A percentile compares a stretch with the other conserved stretches of the same genome.
Evolutionary conservation across 1,140 invertebrate genomes (phyloP).

Genomic region (Galleria mellonella): DNA sequence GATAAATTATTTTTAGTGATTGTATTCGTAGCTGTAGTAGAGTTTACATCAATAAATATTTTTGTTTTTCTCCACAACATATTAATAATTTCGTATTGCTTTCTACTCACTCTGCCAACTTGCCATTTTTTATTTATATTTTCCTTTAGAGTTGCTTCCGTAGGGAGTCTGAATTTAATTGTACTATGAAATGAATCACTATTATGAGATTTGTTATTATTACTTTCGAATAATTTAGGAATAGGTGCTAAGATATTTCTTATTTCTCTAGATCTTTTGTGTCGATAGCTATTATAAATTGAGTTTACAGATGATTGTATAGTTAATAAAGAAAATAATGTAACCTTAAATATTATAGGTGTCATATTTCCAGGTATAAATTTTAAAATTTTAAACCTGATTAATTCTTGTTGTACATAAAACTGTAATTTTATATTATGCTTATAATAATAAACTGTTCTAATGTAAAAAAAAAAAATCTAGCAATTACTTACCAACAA

Average conservation of each 20-base stretch:
- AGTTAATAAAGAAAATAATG: too few relatives aligned
- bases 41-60: slow-evolving; percentile 29
- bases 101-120: slow-evolving; percentile 33
- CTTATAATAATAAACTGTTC: too few relatives aligned
- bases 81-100: slow-evolving; percentile 50
- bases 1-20: slow-evolving; percentile 1
- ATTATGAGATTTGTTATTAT: slow-evolving; percentile 5
- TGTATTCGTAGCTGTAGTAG: slow-evolving; percentile 7
- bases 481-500: too few relatives aligned
- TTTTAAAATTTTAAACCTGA: too few relatives aligned
- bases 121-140: slow-evolving; percentile 20
- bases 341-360: too few relatives aligned
- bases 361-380: too few relatives aligned
- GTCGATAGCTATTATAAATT: too few relatives aligned
- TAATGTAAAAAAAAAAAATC: too few relatives aligned
- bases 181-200: not conserved
- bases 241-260: not conserved
- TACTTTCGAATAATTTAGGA: not conserved
- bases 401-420: too few relatives aligned
- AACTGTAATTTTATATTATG: too few relatives aligned
- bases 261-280: not conserved
- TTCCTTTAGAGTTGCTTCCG: not conserved
- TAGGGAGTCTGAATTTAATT: not conserved
- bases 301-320: too few relatives aligned
- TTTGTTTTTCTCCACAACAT: slow-evolving; percentile 48